Evolutionary conservation across 2,797 vertebrate species (phyloP), one percentile per base, ranked within the genome.

Genomic region (Labeo calbasu): DNA sequence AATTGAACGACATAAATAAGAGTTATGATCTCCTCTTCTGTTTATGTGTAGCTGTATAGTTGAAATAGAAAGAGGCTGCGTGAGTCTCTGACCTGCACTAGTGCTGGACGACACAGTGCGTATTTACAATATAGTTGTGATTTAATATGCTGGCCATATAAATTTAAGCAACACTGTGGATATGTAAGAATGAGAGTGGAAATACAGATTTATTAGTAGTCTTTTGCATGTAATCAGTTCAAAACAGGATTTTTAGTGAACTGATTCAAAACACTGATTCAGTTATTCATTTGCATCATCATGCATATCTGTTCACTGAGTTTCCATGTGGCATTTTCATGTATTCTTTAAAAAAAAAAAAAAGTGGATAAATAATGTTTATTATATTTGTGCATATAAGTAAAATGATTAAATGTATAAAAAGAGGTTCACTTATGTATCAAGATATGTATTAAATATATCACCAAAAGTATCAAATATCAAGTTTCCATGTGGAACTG

Each of bases 1-100:
- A 94, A 94, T 94, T 95, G 93, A 94, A 93, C 89, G 89, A 90
- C 91, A 92, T 95, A 93, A 94, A 94, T 91, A 94, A 94, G 94
- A 94, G 92, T 93, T 94, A 93, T 94, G 92, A 90, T 84, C 88
- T 12, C 88, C 87, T 78, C 88, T 80, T 93, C 87, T 92, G 90
- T 92, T 91, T 92, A 87, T 85, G 92, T 90, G 90, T 89, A 82
- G 89, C 84, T 72, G 65, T 70, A 71, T 88, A 82, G 72, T 79
- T 79, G 55, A 75, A 25, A 73, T 86, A 79, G 50, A 82, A 88
- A 82, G 82, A 51, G 70, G 17, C 21, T 51, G 15, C 0, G 50
- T 43, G 71, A 23, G n/a, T 65, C 59, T 40, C 61, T 78, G 46
- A 25, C n/a, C 43, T 15, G 43, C 40, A 71, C 46, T 15, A 59